phyloP scores from a whole-genome alignment of 2,797 vertebrate genomes.

The Macropus fuliginosus region DNA sequence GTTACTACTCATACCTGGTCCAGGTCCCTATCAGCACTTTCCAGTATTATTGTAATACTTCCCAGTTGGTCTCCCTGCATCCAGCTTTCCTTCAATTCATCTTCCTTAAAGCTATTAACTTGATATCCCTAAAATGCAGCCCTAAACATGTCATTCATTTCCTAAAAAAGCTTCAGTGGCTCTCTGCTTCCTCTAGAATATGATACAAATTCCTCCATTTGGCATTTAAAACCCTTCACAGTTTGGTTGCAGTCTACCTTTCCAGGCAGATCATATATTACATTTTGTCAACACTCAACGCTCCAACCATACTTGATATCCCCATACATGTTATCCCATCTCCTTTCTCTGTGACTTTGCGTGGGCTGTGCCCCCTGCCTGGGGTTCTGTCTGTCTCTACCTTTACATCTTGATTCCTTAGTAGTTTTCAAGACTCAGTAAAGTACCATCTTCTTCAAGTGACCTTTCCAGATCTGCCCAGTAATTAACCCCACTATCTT shows the following conservation, averaged over 20 bases:
- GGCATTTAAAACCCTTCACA: no score
- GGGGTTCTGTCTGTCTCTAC: neutral
- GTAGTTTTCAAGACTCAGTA: neutral
- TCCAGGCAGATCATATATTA: neutral
- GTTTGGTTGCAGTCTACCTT: no score
- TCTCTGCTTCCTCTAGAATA: neutral
- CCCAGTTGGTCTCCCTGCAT: neutral
- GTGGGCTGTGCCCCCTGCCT: neutral
- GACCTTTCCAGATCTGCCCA: neutral
- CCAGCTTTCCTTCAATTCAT: neutral
- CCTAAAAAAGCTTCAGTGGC: neutral
- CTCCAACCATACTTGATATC: neutral
- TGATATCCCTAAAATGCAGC: neutral
- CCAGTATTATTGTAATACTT: neutral
- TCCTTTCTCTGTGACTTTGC: neutral
- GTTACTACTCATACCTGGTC: neutral
- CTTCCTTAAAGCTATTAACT: neutral
- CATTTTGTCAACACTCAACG: neutral
- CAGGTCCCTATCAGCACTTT: neutral
- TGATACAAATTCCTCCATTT: neutral
- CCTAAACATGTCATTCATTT: neutral
- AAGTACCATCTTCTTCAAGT: neutral
- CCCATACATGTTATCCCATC: neutral
- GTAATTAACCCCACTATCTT: neutral
- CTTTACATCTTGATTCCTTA: neutral